These are phyloP conservation scores for Drosophila sulfurigaster DNA, from an alignment of 1,140 invertebrate genomes.

Conservation along the genomic window DNA sequence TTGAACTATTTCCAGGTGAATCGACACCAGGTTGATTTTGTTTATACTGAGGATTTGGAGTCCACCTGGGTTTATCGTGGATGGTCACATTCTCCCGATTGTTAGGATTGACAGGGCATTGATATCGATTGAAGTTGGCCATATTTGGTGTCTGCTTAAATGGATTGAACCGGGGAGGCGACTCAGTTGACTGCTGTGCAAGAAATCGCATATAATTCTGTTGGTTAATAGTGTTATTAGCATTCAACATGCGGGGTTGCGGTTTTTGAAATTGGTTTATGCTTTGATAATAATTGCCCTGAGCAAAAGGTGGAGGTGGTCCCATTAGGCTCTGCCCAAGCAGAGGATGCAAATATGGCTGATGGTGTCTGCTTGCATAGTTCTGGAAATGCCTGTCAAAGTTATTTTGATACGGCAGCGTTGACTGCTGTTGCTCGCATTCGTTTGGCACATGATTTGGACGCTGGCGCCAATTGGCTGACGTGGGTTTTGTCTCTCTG, in stretches of 20 bases:
- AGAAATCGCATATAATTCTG: neutral
- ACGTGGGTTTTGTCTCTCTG: too few relatives aligned
- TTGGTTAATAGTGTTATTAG: neutral
- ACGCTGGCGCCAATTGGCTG: neutral
- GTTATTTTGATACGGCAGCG: neutral
- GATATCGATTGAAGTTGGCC: neutral
- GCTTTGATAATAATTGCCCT: neutral
- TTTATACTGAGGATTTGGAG: neutral
- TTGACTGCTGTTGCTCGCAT: neutral
- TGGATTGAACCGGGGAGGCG: conserved; percentile 15
- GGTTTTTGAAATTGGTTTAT: neutral
- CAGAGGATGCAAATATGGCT: neutral
- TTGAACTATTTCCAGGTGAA: neutral
- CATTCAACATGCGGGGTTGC: neutral
- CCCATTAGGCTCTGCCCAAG: neutral
- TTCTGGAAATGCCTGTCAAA: conserved; percentile 5
- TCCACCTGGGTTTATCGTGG: neutral
- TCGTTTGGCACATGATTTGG: neutral
- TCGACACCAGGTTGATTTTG: neutral
- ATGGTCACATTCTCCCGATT: neutral
- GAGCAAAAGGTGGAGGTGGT: neutral
- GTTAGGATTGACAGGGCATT: neutral
- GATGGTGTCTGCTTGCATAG: neutral
- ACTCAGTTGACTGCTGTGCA: neutral
- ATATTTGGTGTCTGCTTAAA: conserved; percentile 7